phyloP scores from a whole-genome alignment of 1,140 invertebrate species.

The Brachionus angularis region DNA sequence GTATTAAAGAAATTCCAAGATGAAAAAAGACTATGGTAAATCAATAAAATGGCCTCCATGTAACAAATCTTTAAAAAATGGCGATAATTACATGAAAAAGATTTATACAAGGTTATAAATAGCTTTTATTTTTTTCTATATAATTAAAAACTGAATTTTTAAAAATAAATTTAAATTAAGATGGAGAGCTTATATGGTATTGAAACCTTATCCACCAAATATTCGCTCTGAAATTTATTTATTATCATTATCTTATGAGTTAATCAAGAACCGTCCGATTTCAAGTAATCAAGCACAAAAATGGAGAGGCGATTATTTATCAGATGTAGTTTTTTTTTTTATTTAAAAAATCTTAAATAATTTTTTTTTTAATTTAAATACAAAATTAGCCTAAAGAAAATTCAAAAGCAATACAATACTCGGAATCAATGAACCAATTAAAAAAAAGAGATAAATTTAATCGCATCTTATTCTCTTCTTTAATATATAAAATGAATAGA shows the following conservation, averaged over 20 bases:
- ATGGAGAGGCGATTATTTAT: constrained; percentile 89
- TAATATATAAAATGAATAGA: constrained; percentile 39
- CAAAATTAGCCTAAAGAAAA: constrained; percentile 42
- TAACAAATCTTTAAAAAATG: constrained; percentile 61
- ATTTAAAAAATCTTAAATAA: neutral
- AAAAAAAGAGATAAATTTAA: constrained; percentile 21
- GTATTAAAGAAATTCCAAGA: constrained; percentile 53
- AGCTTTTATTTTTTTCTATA: constrained; percentile 45
- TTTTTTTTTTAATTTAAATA: too few species aligned
- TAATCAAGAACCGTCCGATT: constrained; percentile 68
- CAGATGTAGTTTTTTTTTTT: constrained; percentile 58
- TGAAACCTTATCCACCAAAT: constrained; percentile 71
- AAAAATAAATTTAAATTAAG: too few species aligned
- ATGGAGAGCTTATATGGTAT: constrained; percentile 82
- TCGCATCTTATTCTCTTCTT: constrained; percentile 29
- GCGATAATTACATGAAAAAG: constrained; percentile 58
- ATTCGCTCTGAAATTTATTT: constrained; percentile 78
- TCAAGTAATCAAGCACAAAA: constrained; percentile 76
- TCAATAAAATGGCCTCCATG: constrained; percentile 73
- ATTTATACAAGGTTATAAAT: constrained; percentile 55
- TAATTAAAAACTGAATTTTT: constrained; percentile 56
- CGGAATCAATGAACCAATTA: neutral
- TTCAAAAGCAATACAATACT: constrained; percentile 1
- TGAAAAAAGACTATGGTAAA: constrained; percentile 70
- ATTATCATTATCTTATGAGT: constrained; percentile 75